A percentile compares a stretch with the other conserved stretches of the same genome.
phyloP scores from a whole-genome alignment of 2,113 vertebrate species.

The Aplodontia rufa region DNA sequence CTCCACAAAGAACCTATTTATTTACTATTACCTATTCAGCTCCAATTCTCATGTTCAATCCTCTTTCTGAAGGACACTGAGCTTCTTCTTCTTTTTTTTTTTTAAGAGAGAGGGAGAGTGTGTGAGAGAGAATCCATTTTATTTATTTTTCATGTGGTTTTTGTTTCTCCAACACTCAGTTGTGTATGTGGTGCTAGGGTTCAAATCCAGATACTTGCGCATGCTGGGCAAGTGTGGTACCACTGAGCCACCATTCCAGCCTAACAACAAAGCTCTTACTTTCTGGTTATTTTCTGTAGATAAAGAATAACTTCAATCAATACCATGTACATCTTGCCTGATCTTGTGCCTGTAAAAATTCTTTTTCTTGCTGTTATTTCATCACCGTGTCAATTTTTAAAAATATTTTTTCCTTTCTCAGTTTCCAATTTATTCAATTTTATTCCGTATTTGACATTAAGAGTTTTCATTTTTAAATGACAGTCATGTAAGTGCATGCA shows the following conservation, averaged over 20 bases:
- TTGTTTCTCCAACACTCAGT: too few relatives aligned
- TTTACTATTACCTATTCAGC: background rate
- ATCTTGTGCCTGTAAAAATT: background rate
- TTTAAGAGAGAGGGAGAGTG: too few relatives aligned
- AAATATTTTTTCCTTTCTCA: background rate
- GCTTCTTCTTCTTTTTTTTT: too few relatives aligned
- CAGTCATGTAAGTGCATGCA: background rate
- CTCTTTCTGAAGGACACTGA: background rate
- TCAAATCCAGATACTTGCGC: too few relatives aligned
- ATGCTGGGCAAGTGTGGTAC: too few relatives aligned
- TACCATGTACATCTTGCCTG: background rate
- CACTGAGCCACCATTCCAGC: too few relatives aligned
- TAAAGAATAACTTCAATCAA: background rate
- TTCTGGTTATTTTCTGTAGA: background rate
- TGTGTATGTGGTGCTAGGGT: too few relatives aligned
- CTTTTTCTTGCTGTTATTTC: conserved; percentile 37
- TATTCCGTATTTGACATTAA: conserved; percentile 3
- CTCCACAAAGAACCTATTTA: background rate
- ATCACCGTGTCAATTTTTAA: background rate
- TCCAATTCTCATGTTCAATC: background rate
- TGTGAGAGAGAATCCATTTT: too few relatives aligned
- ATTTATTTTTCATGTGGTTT: too few relatives aligned
- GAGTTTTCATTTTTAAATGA: conserved; percentile 45
- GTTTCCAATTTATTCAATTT: conserved; percentile 48
- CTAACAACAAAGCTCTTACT: background rate